These are phyloP conservation scores for Sus scrofa DNA, from an alignment of 2,113 vertebrate species.

Conservation along the genomic window DNA sequence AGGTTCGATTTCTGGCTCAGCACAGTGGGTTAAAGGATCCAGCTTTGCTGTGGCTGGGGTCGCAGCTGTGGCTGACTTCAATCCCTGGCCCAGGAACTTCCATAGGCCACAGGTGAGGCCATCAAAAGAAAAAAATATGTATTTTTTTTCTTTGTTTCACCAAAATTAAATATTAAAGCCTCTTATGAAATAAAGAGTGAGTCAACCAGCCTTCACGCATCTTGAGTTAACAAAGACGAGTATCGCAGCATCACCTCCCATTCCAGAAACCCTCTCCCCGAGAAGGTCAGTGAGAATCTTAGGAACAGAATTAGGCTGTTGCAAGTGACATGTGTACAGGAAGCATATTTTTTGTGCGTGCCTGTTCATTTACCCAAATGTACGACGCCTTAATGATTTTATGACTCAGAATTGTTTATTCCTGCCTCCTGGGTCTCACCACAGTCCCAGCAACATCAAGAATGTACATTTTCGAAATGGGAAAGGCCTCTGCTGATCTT, in stretches of 20 bases:
- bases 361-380: neutral
- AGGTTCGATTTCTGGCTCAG: no score
- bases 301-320: neutral
- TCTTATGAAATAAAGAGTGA: neutral
- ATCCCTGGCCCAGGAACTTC: no score
- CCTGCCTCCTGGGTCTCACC: slow-evolving; percentile 25
- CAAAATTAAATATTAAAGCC: slow-evolving; percentile 22
- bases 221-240: neutral
- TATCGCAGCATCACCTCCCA: accelerated
- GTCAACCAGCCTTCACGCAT: neutral
- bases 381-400: neutral
- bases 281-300: neutral
- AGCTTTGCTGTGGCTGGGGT: no score
- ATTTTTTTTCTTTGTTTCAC: neutral
- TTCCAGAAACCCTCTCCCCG: neutral
- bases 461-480: neutral
- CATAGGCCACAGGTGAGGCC: no score
- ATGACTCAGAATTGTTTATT: slow-evolving; percentile 30
- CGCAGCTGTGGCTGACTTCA: no score
- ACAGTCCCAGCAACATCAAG: neutral
- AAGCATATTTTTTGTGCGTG: neutral
- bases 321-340: neutral
- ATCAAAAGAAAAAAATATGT: no score
- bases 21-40: no score
- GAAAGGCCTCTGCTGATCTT: neutral